These are phyloP conservation scores for Apoderus coryli DNA, from an alignment of 2,888 invertebrate genomes.

Conservation along the genomic window DNA sequence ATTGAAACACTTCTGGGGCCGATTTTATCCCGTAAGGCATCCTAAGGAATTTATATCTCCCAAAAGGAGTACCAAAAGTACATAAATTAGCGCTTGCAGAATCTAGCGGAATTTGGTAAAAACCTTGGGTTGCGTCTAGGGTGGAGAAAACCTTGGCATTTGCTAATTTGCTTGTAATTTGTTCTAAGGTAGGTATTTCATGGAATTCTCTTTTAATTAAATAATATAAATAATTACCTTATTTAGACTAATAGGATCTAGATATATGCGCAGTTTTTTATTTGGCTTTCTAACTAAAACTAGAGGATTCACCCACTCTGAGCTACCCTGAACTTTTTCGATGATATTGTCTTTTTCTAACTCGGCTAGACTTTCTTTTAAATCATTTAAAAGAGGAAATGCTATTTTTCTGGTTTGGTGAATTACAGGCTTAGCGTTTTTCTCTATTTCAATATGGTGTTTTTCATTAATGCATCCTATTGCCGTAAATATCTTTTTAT, in stretches of 20 bases:
- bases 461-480: slow-evolving; percentile 15
- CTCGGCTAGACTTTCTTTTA: slow-evolving; percentile 13
- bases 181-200: slow-evolving; percentile 14
- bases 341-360: slow-evolving; percentile 16
- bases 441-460: slow-evolving; percentile 13
- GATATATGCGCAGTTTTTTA: slow-evolving; percentile 15
- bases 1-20: slow-evolving; percentile 4
- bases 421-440: slow-evolving; percentile 10
- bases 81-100: slow-evolving; percentile 7
- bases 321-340: background rate
- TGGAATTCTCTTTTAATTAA: slow-evolving; percentile 11
- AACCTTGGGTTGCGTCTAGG: slow-evolving; percentile 11
- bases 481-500: slow-evolving; percentile 16
- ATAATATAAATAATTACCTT: too few relatives aligned
- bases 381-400: slow-evolving; percentile 13
- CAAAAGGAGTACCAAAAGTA: slow-evolving; percentile 11
- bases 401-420: slow-evolving; percentile 16
- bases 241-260: slow-evolving; percentile 17
- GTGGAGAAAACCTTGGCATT: slow-evolving; percentile 12
- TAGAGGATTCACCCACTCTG: slow-evolving; percentile 17
- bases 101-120: slow-evolving; percentile 13
- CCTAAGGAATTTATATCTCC: slow-evolving; percentile 5
- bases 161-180: slow-evolving; percentile 12
- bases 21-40: background rate
- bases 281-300: slow-evolving; percentile 18